Conservation (phyloP, 2,797 vertebrate genomes). For the Coranthus polyacanthus region DNA sequence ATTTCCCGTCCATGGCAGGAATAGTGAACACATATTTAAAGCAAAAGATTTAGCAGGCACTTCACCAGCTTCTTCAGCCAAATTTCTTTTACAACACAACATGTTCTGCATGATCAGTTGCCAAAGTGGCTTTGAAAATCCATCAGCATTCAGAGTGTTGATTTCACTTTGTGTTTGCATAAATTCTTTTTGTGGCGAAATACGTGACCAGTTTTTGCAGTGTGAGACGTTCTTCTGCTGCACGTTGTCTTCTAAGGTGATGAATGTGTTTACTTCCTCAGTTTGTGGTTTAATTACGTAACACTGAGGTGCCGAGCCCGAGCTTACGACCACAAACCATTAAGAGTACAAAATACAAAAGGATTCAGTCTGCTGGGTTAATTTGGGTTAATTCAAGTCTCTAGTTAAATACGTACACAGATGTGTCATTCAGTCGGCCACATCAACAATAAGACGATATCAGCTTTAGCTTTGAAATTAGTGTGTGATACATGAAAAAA, state of each 20-base stretch:
- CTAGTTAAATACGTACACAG: conserved; percentile 26
- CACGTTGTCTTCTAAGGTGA: background rate
- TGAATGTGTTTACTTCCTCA: conserved; percentile 34
- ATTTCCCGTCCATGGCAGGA: background rate
- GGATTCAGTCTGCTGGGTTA: background rate
- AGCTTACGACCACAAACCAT: conserved; percentile 26
- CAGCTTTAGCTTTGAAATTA: conserved; percentile 12
- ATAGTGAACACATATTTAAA: background rate
- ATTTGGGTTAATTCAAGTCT: conserved; percentile 22
- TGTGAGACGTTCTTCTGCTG: conserved; percentile 3
- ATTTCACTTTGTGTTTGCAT: background rate
- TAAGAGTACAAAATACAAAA: conserved; percentile 19
- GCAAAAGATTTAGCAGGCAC: background rate
- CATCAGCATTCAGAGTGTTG: conserved; percentile 6
- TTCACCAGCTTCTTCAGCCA: background rate
- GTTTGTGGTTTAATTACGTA: conserved; percentile 15
- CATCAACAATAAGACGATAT: conserved; percentile 21
- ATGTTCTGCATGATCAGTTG: background rate
- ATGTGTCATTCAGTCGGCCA: too few relatives aligned
- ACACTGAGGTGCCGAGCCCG: conserved; percentile 3
- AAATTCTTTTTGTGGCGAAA: background rate
- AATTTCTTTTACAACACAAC: background rate
- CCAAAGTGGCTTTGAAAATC: background rate
- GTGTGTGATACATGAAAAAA: conserved; percentile 20
- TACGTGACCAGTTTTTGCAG: background rate